A percentile compares a stretch with the other conserved stretches of the same genome.
Conservation (phyloP, 2,797 vertebrate species). For the Melanotaenia pygmaea region DNA sequence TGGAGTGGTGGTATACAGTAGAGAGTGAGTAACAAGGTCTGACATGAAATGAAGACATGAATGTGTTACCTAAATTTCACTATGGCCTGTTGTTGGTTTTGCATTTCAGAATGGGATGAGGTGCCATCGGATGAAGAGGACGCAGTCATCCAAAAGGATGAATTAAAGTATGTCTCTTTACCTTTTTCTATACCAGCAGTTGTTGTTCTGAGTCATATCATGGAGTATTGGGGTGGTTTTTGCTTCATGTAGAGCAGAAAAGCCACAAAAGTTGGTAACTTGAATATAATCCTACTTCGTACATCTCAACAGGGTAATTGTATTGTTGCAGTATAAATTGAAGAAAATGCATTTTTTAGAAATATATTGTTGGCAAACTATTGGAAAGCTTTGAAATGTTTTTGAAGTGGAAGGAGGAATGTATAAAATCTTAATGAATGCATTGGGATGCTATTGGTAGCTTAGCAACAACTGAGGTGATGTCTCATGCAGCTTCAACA, state of each 20-base stretch:
- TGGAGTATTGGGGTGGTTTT: background rate
- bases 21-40: conserved; percentile 73
- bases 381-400: too few species aligned
- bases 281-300: background rate
- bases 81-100: background rate
- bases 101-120: conserved; percentile 82
- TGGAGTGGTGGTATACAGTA: conserved; percentile 86
- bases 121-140: conserved; percentile 77
- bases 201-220: background rate
- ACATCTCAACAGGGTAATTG: background rate
- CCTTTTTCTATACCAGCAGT: background rate
- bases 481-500: too few species aligned
- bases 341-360: background rate
- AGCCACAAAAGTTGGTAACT: background rate
- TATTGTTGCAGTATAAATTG: background rate
- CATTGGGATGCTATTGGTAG: too few species aligned
- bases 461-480: too few species aligned
- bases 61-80: too few species aligned
- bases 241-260: background rate
- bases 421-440: too few species aligned
- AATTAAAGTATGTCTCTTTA: conserved; percentile 66
- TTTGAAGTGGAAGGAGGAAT: too few species aligned
- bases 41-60: background rate
- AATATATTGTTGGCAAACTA: too few species aligned
- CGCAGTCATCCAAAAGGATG: conserved; percentile 57